Evolutionary conservation across 2,888 invertebrate genomes (phyloP).

Genomic region (Ochropleura plecta): DNA sequence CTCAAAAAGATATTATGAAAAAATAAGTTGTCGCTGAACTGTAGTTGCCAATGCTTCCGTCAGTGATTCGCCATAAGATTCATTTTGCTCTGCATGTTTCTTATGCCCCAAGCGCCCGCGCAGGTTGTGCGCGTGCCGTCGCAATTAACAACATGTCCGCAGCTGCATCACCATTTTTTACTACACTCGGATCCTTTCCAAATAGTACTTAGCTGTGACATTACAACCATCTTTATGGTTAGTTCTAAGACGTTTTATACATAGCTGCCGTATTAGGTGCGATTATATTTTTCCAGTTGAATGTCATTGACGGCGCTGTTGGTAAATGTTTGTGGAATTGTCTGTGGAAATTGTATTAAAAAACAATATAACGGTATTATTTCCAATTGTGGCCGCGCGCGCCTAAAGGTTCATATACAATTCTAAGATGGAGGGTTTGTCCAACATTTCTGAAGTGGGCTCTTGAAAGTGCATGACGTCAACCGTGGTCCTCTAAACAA

Average conservation of each 20-base stretch:
- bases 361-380: not conserved
- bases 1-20: constrained; percentile 17
- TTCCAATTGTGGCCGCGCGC: not conserved
- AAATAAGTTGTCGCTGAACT: not conserved
- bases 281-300: not conserved
- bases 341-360: not conserved
- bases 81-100: constrained; percentile 26
- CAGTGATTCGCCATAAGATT: constrained; percentile 27
- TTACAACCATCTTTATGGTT: constrained; percentile 35
- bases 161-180: constrained; percentile 72
- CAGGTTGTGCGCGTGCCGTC: constrained; percentile 73
- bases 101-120: constrained; percentile 28
- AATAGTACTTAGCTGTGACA: constrained; percentile 43
- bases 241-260: constrained; percentile 31
- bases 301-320: not conserved
- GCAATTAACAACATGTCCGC: constrained; percentile 72
- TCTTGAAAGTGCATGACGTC: constrained; percentile 55
- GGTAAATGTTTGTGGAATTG: not conserved
- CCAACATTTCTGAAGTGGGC: constrained; percentile 20
- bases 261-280: constrained; percentile 35
- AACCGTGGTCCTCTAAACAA: constrained; percentile 56
- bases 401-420: not conserved
- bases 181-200: constrained; percentile 57
- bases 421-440: constrained; percentile 14
- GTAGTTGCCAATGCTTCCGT: constrained; percentile 3